Base-by-base conservation (phyloP, 2,888 invertebrate species). In the Steinernema scapterisci region DNA sequence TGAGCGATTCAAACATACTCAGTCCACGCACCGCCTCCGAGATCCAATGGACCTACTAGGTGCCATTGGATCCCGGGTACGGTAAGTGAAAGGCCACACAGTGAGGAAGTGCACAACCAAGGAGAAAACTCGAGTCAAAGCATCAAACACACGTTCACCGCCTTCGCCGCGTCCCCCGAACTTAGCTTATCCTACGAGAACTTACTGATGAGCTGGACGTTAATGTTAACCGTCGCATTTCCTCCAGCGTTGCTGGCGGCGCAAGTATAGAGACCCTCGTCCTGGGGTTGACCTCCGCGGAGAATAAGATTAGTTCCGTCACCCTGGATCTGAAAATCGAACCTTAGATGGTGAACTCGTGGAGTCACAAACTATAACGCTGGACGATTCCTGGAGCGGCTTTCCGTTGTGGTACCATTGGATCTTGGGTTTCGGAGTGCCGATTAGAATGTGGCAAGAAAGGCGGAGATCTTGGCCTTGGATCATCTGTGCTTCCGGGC, bases 231-330 rank as follows among this genome's bases (percentile, higher is more conserved):
- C 19, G 89, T 89, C 0, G 90, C 88, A 0, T 88, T 87, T 0
- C 92, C 92, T 0, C 91, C 92, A 70, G 88, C 88, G 84, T 91
- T 92, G n/a, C 84, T 86, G 0, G 92, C 92, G 16, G 89, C 88
- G 80, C 92, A 92, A 0, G 89, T 90, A 84, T 90, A 86, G 6
- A 76, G 70, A 19, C 88, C 90, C 31, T 88, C 86, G 77, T 90
- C 89, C 3, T 80, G 78, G 0, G 88, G 88, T 44, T 84, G 80
- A 3, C 84, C 87, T 5, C 80, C 77, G 1, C 80, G 78, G n/a
- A 87, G 77, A 13, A 86, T 73, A 19, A 87, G 77, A 27, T 78
- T 74, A 5, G 82, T 78, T 0, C 85, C 85, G 6, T 79, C 82
- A 51, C 81, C 80, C 63, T 83, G 81, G 52, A 85, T 80, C 85